These are phyloP conservation scores for Drosophila vallismaia DNA, from an alignment of 2,888 invertebrate genomes.

Conservation along the genomic window DNA sequence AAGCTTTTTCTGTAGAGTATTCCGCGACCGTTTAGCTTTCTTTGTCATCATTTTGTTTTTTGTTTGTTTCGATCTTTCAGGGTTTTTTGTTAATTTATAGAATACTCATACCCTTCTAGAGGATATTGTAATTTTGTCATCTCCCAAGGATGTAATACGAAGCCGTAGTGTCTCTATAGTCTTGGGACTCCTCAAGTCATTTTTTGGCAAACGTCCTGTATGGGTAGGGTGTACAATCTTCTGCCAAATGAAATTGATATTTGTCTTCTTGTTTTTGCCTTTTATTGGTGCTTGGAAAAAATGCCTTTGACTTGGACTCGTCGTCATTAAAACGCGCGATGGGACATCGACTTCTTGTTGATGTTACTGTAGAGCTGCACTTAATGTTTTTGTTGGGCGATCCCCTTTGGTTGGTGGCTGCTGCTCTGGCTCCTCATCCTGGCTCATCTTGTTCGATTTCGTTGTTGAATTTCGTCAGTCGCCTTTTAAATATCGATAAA, in stretches of 20 bases:
- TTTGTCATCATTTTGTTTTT: slow-evolving; percentile 20
- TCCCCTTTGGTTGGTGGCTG: slow-evolving; percentile 13
- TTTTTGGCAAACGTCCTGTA: too few relatives aligned
- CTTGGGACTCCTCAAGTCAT: too few relatives aligned
- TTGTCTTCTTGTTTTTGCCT: slow-evolving; percentile 11
- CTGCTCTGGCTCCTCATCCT: slow-evolving; percentile 20
- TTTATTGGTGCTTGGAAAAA: slow-evolving; percentile 50
- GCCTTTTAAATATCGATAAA: slow-evolving; percentile 80
- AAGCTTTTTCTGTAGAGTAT: background rate
- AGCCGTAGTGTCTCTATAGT: too few relatives aligned
- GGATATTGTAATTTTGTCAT: background rate
- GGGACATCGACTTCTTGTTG: slow-evolving; percentile 74
- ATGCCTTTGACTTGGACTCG: slow-evolving; percentile 71
- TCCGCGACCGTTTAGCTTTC: background rate
- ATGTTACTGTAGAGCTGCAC: slow-evolving; percentile 36
- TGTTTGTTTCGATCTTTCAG: slow-evolving; percentile 47
- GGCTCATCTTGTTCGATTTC: background rate
- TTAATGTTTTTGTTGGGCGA: slow-evolving; percentile 35
- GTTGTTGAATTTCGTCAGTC: slow-evolving; percentile 78
- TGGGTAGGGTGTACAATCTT: background rate
- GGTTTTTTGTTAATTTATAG: slow-evolving; percentile 74
- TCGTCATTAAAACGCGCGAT: slow-evolving; percentile 79
- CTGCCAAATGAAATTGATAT: background rate
- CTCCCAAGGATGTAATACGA: background rate
- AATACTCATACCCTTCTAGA: slow-evolving; percentile 56